Evolutionary conservation across 2,113 vertebrate genomes (phyloP), one percentile per base, ranked within the genome.

Genomic region (Himantopus leucocephalus): DNA sequence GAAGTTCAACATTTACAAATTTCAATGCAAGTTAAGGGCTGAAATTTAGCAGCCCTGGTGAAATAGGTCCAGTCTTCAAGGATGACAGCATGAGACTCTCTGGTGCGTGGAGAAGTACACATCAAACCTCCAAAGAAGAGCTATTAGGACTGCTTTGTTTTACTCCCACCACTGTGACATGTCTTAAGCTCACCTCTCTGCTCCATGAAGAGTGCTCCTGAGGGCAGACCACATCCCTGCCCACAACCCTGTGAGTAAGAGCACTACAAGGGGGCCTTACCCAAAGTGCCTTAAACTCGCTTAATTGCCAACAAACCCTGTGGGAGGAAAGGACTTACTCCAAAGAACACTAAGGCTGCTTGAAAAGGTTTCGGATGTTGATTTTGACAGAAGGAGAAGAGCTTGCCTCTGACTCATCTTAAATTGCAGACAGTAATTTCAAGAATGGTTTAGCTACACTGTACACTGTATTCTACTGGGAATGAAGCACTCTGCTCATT

Each of bases 141-240:
- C 13, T 80, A 7, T 21, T 17, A 32, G 21, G 10, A 47, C 5
- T 10, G 29, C 8, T 55, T 62, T 59, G 6, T 48, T 58, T 73
- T 45, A 23, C 11, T 43, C 10, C 35, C 32, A 90, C 13, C n/a
- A 29, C 24, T 0, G 0, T 19, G 32, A 21, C 1, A 8, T 16
- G 14, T 34, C 24, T 76, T 48, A 43, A 87, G 18, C 34, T 91
- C 55, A 63, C 7, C 18, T 23, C n/a, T 50, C 14, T 70, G 15
- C 47, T 66, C 45, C 8, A 9, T 24, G 34, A 34, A 48, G 45
- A 79, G 26, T 37, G 21, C 9, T 60, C 9, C 32, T 71, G 64
- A 88, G 37, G 30, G 18, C 1, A 75, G 21, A 93, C 2, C 41
- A 63, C 11, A 45, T 30, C 9, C 12, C 20, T 15, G 23, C 30